Evolutionary conservation across 2,888 invertebrate genomes (phyloP).

Genomic region (Protonemura montana): DNA sequence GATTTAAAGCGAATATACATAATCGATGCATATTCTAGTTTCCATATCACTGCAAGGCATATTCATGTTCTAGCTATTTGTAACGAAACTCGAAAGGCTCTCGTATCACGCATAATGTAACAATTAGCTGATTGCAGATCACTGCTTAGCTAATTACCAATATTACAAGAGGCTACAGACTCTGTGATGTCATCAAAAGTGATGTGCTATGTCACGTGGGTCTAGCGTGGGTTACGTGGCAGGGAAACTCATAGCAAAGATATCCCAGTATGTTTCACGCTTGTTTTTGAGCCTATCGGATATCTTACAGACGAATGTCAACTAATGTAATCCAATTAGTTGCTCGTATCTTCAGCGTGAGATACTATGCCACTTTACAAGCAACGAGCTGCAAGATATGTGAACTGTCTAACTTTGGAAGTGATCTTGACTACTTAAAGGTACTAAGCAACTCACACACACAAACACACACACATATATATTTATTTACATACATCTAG

Average conservation of each 20-base stretch:
- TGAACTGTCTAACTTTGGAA: slow-evolving; percentile 38
- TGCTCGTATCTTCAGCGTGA: slow-evolving; percentile 27
- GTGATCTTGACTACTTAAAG: slow-evolving; percentile 29
- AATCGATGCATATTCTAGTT: too few relatives aligned
- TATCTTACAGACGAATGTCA: slow-evolving; percentile 26
- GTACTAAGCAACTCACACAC: slow-evolving; percentile 24
- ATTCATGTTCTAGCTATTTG: background rate
- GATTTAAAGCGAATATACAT: too few relatives aligned
- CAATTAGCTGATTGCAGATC: slow-evolving; percentile 24
- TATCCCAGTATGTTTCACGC: background rate
- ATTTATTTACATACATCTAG: background rate
- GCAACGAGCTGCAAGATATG: slow-evolving; percentile 37
- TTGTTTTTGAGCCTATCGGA: slow-evolving; percentile 20
- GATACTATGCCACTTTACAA: slow-evolving; percentile 31
- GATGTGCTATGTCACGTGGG: background rate
- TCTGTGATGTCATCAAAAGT: background rate
- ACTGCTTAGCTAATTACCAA: slow-evolving; percentile 13
- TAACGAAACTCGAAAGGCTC: background rate
- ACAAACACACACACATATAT: background rate
- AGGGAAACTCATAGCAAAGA: background rate
- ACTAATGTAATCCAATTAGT: slow-evolving; percentile 40
- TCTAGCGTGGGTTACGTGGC: background rate
- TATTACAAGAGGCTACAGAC: background rate
- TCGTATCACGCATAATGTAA: background rate
- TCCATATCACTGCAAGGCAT: too few relatives aligned